A percentile compares a stretch with the other conserved stretches of the same genome.
Conservation (phyloP, 1,140 invertebrate genomes). For the Macrocentrus cingulum region DNA sequence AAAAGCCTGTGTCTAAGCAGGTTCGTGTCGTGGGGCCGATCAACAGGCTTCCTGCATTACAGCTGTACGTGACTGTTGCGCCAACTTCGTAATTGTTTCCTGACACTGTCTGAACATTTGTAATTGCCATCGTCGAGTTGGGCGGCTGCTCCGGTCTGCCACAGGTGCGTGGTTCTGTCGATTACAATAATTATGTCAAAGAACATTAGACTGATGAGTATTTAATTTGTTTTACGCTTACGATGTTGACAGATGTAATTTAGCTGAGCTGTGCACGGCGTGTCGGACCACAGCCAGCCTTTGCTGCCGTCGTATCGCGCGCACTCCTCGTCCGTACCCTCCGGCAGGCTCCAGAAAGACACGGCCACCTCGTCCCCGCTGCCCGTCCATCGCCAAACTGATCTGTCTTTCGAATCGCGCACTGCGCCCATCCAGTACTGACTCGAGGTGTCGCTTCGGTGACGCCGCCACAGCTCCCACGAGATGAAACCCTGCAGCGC, state of each 20-base stretch:
- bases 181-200: constrained; percentile 1
- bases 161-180: constrained; percentile 81
- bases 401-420: constrained; percentile 74
- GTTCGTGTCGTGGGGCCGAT: constrained; percentile 81
- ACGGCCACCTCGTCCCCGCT: constrained; percentile 85
- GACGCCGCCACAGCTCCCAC: constrained; percentile 90
- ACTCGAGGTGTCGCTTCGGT: constrained; percentile 85
- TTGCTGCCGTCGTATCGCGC: constrained; percentile 89
- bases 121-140: constrained; percentile 82
- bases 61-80: constrained; percentile 82
- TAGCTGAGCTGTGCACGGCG: constrained; percentile 80
- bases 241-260: constrained; percentile 95
- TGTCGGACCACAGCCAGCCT: constrained; percentile 94
- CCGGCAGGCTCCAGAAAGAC: constrained; percentile 89
- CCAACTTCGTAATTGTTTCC: constrained; percentile 77
- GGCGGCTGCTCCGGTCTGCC: constrained; percentile 89
- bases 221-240: constrained; percentile 64
- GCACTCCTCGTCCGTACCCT: constrained; percentile 77
- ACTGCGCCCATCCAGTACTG: constrained; percentile 95
- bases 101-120: constrained; percentile 36
- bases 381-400: constrained; percentile 85
- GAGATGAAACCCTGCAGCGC: constrained; percentile 92
- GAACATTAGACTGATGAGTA: constrained; percentile 2
- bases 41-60: constrained; percentile 82
- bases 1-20: constrained; percentile 89